Base-by-base conservation (phyloP, 2,888 invertebrate species). In the Cryptocheilus praepositus region DNA sequence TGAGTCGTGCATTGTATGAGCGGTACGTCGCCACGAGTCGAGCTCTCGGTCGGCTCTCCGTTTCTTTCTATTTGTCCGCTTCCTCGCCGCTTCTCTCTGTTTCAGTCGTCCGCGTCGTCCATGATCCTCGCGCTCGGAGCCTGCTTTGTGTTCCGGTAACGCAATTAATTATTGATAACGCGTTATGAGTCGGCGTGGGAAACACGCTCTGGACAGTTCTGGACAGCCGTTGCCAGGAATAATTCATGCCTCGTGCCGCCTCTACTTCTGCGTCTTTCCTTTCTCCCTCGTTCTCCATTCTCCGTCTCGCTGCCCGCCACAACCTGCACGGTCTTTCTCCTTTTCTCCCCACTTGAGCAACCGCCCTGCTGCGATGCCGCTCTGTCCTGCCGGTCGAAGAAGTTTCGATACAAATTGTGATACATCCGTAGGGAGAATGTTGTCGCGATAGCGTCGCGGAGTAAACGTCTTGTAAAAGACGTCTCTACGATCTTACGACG, bases 121-220 rank as follows among this genome's bases (percentile, higher is more conserved):
- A 25, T 28, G 67, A 28, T 64, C 62, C 58, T 51, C 51, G 28
- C 22, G 46, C 57, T 45, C 53, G 36, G 18, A 56, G 28, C 65
- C 71, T 64, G 58, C 58, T 70, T 70, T 73, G 65, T 67, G 59
- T 71, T 67, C 70, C 68, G 59, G 58, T 62, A 68, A 70, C 67
- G 70, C 74, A 76, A 83, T 83, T 83, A 83, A 83, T 83, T 83
- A 82, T 83, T 83, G 82, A 83, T 80, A 81, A 80, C 77, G 74
- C 79, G 80, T 80, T 83, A 82, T 83, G 81, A 81, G 76, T 76
- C 73, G 67, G 70, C 76, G 82, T 83, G 82, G 80, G 83, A 83
- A 83, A 77, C 76, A 61, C 53, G 63, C 71, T 66, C 68, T 63
- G 73, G 72, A 74, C 65, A 71, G 74, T 80, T 79, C 77, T 79